Evolutionary conservation across 2,113 vertebrate species (phyloP), one percentile per base, ranked within the genome.

Genomic region (pig (Sus scrofa)): DNA sequence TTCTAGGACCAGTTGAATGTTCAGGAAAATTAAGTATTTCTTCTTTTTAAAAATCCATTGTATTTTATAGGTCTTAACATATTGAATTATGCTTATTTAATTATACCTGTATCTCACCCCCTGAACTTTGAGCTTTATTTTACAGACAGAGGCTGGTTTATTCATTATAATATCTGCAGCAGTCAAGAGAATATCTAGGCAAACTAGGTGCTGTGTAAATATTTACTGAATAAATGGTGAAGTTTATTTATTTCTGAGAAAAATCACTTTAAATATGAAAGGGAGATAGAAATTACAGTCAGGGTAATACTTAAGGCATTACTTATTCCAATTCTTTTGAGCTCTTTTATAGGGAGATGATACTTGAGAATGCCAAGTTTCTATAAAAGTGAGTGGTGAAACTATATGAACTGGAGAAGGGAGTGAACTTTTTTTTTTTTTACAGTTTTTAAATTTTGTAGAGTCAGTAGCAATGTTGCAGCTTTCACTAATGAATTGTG

Each of bases 231-330:
- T 65, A 81, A 62, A 89, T 44, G 22, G 56, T 92, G 27, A 89
- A 54, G 22, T 82, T 82, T 93, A n/a, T 78, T 91, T 37, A 90
- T 54, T 60, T 93, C 26, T 77, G 62, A 24, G 88, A 78, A 63
- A 93, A 39, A n/a, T 50, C 15, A 2, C 56, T 73, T 93, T 73
- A 67, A 73, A 94, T 88, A 88, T 91, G 52, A 95, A 68, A 84
- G 9, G 7, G 15, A 24, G 15, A 65, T 92, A 82, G 60, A 91
- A 91, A 75, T 87, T 96, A 37, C 3, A 95, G 27, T 52, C 82
- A 75, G 67, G 3, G 2, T 68, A 79, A 62, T 87, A 60, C 37
- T 89, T 90, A 83, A 91, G 32, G 54, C 10, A 39, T 93, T 68
- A 88, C 22, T 85, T 62, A 32, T 2, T 73, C 7, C 1, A 78